Percentiles rank a stretch among this genome's conserved stretches.
phyloP scores from a whole-genome alignment of 2,113 vertebrate species.

The Tympanuchus pallidicinctus region DNA sequence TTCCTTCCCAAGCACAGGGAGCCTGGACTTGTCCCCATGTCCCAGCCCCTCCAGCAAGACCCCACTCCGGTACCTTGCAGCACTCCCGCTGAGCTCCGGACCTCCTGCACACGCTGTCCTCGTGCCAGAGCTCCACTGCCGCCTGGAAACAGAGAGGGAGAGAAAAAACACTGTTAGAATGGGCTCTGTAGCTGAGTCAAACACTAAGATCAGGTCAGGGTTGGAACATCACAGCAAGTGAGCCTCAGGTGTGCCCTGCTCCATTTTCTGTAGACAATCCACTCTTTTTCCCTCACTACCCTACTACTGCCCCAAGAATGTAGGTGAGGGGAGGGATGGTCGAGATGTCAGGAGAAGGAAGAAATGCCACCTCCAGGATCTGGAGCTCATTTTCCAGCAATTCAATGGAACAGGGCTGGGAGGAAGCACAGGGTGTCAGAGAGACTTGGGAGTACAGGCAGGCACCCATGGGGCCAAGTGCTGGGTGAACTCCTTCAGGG shows the following conservation, averaged over 20 bases:
- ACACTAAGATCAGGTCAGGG: neutral
- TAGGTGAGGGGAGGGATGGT: neutral
- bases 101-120: neutral
- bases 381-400: slow-evolving; percentile 54
- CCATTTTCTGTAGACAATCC: neutral
- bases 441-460: neutral
- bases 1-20: neutral
- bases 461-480: neutral
- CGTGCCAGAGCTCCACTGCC: neutral
- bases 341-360: slow-evolving; percentile 42
- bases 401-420: neutral
- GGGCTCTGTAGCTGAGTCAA: neutral
- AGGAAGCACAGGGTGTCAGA: neutral
- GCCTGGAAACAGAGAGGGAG: neutral
- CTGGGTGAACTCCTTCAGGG: neutral
- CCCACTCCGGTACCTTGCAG: neutral
- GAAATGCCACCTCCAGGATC: slow-evolving; percentile 42
- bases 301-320: neutral
- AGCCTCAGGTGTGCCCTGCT: neutral
- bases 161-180: neutral
- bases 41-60: neutral
- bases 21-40: neutral
- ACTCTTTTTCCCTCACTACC: neutral
- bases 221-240: neutral
- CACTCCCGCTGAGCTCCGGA: neutral